These are phyloP conservation scores for Cladorhizidae sp. DNA, from an alignment of 37 sponge, comb jelly and placozoan species.

Conservation along the genomic window DNA sequence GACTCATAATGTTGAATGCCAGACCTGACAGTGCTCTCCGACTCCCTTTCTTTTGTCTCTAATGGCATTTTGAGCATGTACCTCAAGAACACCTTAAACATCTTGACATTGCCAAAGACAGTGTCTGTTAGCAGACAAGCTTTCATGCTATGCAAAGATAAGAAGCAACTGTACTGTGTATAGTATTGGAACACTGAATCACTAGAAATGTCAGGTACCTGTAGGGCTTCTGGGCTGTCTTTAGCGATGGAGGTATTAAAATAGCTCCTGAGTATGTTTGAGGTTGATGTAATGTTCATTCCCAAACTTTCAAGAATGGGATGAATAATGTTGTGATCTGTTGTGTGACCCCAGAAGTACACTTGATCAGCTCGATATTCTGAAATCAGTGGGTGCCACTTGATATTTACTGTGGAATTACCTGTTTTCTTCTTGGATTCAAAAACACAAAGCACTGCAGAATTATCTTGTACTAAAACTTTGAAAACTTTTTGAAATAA, in stretches of 20 bases:
- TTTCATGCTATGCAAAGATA: background rate
- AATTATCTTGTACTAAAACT: background rate
- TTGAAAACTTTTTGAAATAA: background rate
- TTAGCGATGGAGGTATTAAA: slow-evolving; percentile 9
- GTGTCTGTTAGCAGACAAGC: background rate
- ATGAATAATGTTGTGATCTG: background rate
- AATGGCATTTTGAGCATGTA: background rate
- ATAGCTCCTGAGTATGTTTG: slow-evolving; percentile 9
- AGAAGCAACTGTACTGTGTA: background rate
- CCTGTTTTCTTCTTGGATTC: background rate
- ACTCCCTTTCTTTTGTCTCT: background rate
- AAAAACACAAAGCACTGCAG: background rate
- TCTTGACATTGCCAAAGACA: background rate
- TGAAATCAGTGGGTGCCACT: slow-evolving; percentile 1
- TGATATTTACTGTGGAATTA: background rate
- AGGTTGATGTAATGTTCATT: slow-evolving; percentile 49
- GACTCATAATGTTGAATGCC: background rate
- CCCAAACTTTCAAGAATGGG: slow-evolving; percentile 27
- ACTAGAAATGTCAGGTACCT: background rate
- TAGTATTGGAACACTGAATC: background rate
- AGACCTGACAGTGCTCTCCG: background rate
- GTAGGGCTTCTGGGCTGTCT: background rate
- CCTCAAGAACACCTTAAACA: background rate
- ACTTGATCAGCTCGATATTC: background rate
- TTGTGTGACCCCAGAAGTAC: background rate